Evolutionary conservation across 2,797 vertebrate species (phyloP).

Genomic region (Enteromius paludinosus): DNA sequence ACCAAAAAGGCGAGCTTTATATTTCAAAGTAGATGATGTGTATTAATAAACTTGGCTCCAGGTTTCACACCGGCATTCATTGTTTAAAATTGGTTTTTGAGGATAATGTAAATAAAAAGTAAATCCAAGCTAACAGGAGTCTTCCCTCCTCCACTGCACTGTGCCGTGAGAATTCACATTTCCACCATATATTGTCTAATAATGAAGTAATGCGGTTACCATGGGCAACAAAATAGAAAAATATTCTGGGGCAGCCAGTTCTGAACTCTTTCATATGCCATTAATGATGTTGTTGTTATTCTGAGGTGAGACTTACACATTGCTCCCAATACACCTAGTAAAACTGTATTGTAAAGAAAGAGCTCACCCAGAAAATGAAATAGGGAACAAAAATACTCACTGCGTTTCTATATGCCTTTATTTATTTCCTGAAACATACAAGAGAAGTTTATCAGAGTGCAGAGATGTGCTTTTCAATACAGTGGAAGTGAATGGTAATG

Average conservation of each 20-base stretch:
- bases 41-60: not conserved
- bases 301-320: not conserved
- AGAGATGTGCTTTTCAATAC: not conserved
- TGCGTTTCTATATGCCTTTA: not conserved
- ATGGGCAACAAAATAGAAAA: conserved; percentile 36
- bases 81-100: conserved; percentile 14
- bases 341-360: not conserved
- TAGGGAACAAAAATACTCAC: not conserved
- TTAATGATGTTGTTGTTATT: conserved; percentile 30
- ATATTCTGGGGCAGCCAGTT: conserved; percentile 11
- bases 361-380: not conserved
- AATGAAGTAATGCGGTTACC: conserved; percentile 46
- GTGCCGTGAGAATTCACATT: conserved; percentile 11
- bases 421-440: not conserved
- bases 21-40: not conserved
- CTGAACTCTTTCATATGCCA: conserved; percentile 23
- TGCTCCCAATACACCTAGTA: not conserved
- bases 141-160: not conserved
- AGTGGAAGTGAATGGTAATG: not conserved
- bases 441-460: not conserved
- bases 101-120: not conserved
- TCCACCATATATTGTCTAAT: conserved; percentile 39
- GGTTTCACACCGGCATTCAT: conserved; percentile 23
- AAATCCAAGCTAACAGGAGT: not conserved
- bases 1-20: not conserved